A percentile compares a stretch with the other conserved stretches of the same genome.
Evolutionary conservation across 2,113 vertebrate species (phyloP).

Genomic region (Myrmophylax atrothorax): DNA sequence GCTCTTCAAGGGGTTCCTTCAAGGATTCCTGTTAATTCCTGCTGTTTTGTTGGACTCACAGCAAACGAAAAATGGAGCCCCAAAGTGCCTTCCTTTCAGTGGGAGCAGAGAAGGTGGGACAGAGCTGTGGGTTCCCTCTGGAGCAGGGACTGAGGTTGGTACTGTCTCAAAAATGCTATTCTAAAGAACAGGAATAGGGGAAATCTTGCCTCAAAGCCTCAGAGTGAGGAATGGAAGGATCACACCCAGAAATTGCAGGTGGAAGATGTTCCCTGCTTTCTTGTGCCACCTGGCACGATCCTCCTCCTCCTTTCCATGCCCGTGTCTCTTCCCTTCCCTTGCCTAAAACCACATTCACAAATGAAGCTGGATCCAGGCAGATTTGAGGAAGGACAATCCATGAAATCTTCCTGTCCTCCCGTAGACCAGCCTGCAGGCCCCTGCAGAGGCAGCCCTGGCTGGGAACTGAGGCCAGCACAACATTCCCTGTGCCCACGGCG

Average conservation of each 20-base stretch:
- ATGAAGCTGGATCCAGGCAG: neutral
- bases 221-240: neutral
- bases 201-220: neutral
- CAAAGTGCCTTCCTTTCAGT: neutral
- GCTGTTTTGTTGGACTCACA: neutral
- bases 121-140: neutral
- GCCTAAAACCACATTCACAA: neutral
- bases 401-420: neutral
- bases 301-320: neutral
- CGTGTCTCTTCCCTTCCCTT: rapidly evolving
- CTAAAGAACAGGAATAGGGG: neutral
- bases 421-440: neutral
- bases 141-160: neutral
- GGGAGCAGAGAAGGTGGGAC: neutral
- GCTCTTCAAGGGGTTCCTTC: neutral
- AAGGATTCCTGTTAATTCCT: neutral
- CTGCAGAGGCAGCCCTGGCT: neutral
- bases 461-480: neutral
- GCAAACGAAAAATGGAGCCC: neutral
- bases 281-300: neutral
- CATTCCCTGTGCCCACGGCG: neutral
- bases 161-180: neutral
- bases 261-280: neutral
- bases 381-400: neutral
- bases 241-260: neutral